Evolutionary conservation across 1,140 invertebrate species (phyloP), one percentile per base, ranked within the genome.

Genomic region (Ips typographus): DNA sequence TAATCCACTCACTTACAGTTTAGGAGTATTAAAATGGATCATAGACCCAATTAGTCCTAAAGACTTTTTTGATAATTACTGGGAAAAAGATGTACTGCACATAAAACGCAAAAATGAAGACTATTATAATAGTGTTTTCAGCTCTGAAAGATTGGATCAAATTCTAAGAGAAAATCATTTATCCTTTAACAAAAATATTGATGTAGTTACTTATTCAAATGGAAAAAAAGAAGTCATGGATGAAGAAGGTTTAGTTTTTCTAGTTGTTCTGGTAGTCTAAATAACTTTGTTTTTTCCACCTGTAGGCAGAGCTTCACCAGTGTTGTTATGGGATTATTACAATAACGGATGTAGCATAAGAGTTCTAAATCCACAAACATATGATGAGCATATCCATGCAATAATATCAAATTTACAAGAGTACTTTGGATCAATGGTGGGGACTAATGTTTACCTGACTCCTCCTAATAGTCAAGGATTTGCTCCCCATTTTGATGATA

Each of bases 401-500:
- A 64, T 91, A 2, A 88, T 89, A 81, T 82, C 92, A n/a, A 87
- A 87, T 5, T 80, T 99, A 57, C 97, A 99, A 83, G 97, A 99
- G 82, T 92, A 88, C 77, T 98, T 99, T 78, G 90, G 91, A 56
- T 95, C 91, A 67, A 92, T 95, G 82, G 94, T 96, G 53, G 96
- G 96, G 5, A 91, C 94, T 2, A 99, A 99, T 88, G 86, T 91
- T 7, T 99, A 98, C 79, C 80, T 99, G 55, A 98, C 97, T n/a
- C 97, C 97, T 8, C 90, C 95, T 4, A 90, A 91, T 65, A 92
- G 92, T 75, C 96, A 98, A 85, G 96, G 97, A 0, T 99, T 99
- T 86, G 96, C 97, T 1, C 96, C 97, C 1, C 96, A 99, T 83
- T 99, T 92, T 82, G 97, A 99, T 84, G 97, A 99, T 77, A 98